These are phyloP conservation scores for Dorcus parallelipipedus DNA, from an alignment of 2,888 invertebrate species.

Conservation along the genomic window DNA sequence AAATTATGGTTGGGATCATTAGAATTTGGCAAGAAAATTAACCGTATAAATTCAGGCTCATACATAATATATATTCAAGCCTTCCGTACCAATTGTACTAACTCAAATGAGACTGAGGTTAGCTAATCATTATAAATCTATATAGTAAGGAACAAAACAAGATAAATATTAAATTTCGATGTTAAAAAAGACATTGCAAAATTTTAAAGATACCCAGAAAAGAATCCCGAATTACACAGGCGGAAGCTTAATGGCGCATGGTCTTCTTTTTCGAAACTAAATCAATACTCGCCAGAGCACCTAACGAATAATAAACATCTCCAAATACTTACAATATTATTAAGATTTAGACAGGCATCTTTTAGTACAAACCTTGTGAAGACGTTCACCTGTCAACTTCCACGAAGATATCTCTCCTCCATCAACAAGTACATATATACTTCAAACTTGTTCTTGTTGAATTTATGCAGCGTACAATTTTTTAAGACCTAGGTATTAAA, in stretches of 20 bases:
- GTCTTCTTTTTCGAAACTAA: conserved; percentile 48
- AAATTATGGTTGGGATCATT: conserved; percentile 16
- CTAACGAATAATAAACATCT: conserved; percentile 14
- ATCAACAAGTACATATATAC: not conserved
- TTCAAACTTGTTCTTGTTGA: not conserved
- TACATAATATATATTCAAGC: not conserved
- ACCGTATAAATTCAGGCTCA: not conserved
- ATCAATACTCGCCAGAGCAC: conserved; percentile 41
- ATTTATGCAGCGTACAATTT: not conserved
- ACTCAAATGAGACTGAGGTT: conserved; percentile 2
- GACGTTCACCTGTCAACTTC: not conserved
- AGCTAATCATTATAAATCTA: not conserved
- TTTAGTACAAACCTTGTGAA: not conserved
- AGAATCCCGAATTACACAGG: conserved; percentile 29
- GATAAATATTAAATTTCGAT: not conserved
- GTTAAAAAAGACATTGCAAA: not conserved
- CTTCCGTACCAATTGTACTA: conserved; percentile 16
- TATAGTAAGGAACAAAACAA: not conserved
- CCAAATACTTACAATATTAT: conserved; percentile 4
- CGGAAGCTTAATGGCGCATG: conserved; percentile 47
- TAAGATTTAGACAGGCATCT: conserved; percentile 1
- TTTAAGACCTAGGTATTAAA: too few species aligned
- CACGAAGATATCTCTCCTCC: not conserved
- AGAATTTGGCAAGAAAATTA: conserved; percentile 14
- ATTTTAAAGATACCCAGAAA: not conserved